Conservation (phyloP, 53 echinoderm and acorn worm species). For the Echinometra lucunter region DNA sequence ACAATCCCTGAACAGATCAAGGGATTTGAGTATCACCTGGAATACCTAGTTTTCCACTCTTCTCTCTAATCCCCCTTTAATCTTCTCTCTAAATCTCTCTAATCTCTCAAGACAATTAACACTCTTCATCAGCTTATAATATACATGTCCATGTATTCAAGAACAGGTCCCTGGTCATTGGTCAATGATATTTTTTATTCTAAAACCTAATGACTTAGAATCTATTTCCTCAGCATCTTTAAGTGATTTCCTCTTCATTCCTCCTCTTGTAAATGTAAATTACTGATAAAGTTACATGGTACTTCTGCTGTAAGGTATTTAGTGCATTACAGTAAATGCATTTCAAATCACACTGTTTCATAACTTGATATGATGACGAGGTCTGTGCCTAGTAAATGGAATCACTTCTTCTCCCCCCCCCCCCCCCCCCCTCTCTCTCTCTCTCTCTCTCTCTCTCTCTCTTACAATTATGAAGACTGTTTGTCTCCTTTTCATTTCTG, state of each 20-base stretch:
- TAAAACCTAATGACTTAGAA: too few species aligned
- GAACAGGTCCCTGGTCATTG: background rate
- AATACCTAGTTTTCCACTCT: too few species aligned
- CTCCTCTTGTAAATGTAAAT: background rate
- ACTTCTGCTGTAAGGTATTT: too few species aligned
- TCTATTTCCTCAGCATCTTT: too few species aligned
- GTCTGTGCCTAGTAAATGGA: background rate
- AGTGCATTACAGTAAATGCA: too few species aligned
- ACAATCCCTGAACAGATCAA: too few species aligned
- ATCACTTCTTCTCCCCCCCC: background rate
- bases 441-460: constrained; percentile 30
- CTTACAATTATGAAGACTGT: background rate
- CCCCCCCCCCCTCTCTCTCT: background rate
- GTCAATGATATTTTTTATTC: background rate
- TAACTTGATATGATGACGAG: too few species aligned
- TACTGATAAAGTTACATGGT: too few species aligned
- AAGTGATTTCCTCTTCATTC: background rate
- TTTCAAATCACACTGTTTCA: too few species aligned
- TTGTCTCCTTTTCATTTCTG: too few species aligned
- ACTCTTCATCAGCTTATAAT: background rate
- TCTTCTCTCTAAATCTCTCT: background rate
- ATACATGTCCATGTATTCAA: background rate
- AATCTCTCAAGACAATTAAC: background rate
- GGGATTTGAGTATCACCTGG: background rate
- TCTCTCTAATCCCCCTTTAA: background rate